Conservation (phyloP, 2,797 vertebrate genomes). For the Leptodactylus fallax region DNA sequence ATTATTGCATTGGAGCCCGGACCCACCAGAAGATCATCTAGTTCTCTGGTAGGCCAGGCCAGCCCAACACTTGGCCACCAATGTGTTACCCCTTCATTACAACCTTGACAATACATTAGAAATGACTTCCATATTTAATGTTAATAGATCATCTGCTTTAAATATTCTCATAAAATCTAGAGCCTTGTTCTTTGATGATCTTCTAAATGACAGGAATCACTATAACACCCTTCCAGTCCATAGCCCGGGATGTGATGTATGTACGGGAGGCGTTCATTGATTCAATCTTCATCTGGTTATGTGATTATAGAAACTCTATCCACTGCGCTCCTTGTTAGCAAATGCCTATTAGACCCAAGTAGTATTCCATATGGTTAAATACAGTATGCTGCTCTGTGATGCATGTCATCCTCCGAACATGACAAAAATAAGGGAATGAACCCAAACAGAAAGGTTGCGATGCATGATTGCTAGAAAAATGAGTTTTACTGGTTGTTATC, state of each 20-base stretch:
- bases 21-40: no score
- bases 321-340: conserved; percentile 45
- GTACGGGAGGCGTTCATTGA: conserved; percentile 46
- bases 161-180: background rate
- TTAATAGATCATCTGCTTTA: background rate
- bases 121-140: background rate
- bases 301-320: conserved; percentile 57
- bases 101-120: no score
- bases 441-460: conserved; percentile 25
- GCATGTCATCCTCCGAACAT: conserved; percentile 48
- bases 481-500: conserved; percentile 43
- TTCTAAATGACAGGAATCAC: conserved; percentile 10
- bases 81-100: no score
- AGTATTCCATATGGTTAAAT: conserved; percentile 58
- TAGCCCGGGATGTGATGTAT: conserved; percentile 22
- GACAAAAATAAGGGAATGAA: conserved; percentile 50
- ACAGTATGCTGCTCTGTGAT: conserved; percentile 27
- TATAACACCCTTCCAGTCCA: background rate
- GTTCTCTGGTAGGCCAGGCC: no score
- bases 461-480: background rate
- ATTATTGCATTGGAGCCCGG: no score
- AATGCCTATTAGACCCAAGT: conserved; percentile 51
- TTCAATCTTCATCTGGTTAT: conserved; percentile 51
- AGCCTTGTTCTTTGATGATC: background rate
- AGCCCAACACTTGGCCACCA: no score